Percentiles rank a stretch among this genome's conserved stretches.
These are phyloP conservation scores for Rhogogaster chlorosoma DNA, from an alignment of 2,888 invertebrate genomes.

Conservation along the genomic window DNA sequence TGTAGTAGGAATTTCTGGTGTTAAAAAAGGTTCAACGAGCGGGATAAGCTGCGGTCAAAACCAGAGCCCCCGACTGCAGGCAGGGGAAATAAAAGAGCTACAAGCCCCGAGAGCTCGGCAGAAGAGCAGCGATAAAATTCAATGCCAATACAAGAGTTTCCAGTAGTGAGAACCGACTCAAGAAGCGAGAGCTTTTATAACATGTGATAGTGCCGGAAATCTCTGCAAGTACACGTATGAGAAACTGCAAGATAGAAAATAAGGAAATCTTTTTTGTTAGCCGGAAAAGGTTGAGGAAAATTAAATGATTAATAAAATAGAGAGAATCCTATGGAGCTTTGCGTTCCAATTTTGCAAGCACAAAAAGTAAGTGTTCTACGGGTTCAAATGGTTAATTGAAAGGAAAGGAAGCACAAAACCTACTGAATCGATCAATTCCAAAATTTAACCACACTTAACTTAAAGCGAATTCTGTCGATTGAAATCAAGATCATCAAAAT, in stretches of 20 bases:
- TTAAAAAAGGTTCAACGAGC: not conserved
- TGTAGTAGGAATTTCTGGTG: not conserved
- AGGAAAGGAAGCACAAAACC: no score
- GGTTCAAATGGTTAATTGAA: no score
- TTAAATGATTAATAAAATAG: no score
- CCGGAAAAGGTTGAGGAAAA: no score
- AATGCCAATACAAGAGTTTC: not conserved
- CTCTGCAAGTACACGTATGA: not conserved
- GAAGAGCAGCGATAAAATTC: conserved; percentile 10
- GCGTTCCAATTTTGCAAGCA: no score
- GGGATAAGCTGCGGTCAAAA: not conserved
- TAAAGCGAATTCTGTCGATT: no score
- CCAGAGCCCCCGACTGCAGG: not conserved
- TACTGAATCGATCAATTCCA: no score
- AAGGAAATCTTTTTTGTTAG: no score
- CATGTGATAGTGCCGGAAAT: not conserved
- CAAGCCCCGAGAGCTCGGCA: not conserved
- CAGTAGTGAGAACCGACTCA: not conserved
- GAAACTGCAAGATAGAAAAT: not conserved
- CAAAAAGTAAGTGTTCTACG: no score
- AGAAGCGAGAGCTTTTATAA: not conserved
- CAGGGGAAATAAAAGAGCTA: not conserved
- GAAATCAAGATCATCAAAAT: no score
- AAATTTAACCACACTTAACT: no score
- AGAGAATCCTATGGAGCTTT: no score